A percentile compares a stretch with the other conserved stretches of the same genome.
phyloP scores from a whole-genome alignment of 1,140 invertebrate genomes.

The Ceratina australensis region DNA sequence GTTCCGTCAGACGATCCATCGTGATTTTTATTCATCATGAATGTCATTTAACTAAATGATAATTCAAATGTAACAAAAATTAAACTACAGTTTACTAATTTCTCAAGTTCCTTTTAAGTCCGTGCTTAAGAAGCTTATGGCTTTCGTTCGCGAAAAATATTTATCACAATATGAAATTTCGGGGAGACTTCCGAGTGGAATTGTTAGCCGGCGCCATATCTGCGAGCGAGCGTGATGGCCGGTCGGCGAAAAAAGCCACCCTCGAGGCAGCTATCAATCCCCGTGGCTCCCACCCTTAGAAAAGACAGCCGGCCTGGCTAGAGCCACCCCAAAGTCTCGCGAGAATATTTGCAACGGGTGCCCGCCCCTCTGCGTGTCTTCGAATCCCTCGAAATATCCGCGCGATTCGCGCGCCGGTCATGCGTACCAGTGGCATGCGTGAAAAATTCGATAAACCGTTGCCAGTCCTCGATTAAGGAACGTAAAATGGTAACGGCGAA shows the following conservation, averaged over 20 bases:
- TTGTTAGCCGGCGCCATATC: constrained; percentile 74
- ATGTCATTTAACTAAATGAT: no score
- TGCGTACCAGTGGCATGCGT: constrained; percentile 14
- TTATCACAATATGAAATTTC: neutral
- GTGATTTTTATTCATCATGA: neutral
- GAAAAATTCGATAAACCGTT: constrained; percentile 16
- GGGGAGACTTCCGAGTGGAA: neutral
- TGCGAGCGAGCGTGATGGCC: constrained; percentile 76
- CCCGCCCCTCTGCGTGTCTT: constrained; percentile 50
- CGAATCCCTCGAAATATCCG: constrained; percentile 65
- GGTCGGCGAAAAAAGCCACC: constrained; percentile 74
- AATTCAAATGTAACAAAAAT: neutral
- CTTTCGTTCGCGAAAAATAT: neutral
- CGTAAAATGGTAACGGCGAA: neutral
- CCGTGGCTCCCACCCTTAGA: constrained; percentile 66
- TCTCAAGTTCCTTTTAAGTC: no score
- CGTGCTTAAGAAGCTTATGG: no score
- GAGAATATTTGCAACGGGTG: constrained; percentile 72
- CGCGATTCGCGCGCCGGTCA: constrained; percentile 55
- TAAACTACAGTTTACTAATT: no score
- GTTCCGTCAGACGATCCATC: constrained; percentile 22
- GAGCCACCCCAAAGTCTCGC: constrained; percentile 71
- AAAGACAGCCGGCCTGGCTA: constrained; percentile 69
- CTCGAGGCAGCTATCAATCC: constrained; percentile 73
- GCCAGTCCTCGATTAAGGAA: neutral